Evolutionary conservation across 1,140 invertebrate genomes (phyloP).

Genomic region (Arion vulgaris): DNA sequence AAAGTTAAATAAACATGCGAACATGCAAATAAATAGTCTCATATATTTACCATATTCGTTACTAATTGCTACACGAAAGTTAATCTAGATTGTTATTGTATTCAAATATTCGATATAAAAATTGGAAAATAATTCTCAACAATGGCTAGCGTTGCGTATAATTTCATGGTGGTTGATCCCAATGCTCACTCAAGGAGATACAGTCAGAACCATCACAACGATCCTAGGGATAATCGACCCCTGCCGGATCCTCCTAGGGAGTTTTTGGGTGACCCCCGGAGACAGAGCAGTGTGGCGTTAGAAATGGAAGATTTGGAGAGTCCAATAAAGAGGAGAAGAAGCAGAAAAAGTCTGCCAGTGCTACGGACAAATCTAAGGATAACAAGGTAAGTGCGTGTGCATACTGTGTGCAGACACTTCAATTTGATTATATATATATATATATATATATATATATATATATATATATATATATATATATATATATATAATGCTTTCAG

Average conservation of each 20-base stretch:
- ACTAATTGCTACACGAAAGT: too few relatives aligned
- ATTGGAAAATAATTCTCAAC: background rate
- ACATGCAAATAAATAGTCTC: too few relatives aligned
- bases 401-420: too few relatives aligned
- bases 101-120: background rate
- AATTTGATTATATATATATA: too few relatives aligned
- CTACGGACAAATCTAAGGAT: conserved; percentile 22
- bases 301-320: conserved; percentile 15
- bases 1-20: too few relatives aligned
- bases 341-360: conserved; percentile 39
- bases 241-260: conserved; percentile 32
- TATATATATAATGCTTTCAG: too few relatives aligned
- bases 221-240: conserved; percentile 24
- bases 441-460: conserved; percentile 33
- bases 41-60: too few relatives aligned
- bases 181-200: conserved; percentile 49
- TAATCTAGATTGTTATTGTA: too few relatives aligned
- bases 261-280: background rate
- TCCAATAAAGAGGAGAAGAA: conserved; percentile 24
- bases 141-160: conserved; percentile 54
- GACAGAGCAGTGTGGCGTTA: conserved; percentile 26
- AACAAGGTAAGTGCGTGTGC: conserved; percentile 42
- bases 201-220: conserved; percentile 30
- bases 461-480: conserved; percentile 36
- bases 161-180: conserved; percentile 51